A percentile compares a stretch with the other conserved stretches of the same genome.
phyloP scores from a whole-genome alignment of 2,113 vertebrate species.

The Formicarius rufipectus region DNA sequence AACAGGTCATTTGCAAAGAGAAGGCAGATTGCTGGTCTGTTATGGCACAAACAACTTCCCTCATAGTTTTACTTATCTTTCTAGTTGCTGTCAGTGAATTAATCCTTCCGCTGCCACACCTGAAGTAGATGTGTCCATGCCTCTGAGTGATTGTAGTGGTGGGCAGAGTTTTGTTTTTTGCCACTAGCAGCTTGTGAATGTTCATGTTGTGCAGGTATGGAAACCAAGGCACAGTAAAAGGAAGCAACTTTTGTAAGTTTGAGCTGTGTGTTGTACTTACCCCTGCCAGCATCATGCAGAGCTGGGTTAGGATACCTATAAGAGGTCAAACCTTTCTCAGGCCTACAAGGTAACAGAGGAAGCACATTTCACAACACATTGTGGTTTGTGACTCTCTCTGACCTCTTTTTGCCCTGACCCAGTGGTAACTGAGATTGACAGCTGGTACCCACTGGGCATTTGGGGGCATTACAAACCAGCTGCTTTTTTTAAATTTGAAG shows the following conservation, averaged over 20 bases:
- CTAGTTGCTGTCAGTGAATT: background rate
- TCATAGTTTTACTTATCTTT: background rate
- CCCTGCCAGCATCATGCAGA: background rate
- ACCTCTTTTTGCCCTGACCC: slow-evolving; percentile 61
- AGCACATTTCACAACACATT: slow-evolving; percentile 58
- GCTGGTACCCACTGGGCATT: slow-evolving; percentile 56
- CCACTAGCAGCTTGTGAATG: background rate
- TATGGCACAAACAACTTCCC: background rate
- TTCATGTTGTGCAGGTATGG: background rate
- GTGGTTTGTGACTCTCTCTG: slow-evolving; percentile 47
- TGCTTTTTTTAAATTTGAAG: slow-evolving; percentile 56
- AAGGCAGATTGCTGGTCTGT: background rate
- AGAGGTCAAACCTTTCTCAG: slow-evolving; percentile 58
- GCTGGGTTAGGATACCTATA: slow-evolving; percentile 28
- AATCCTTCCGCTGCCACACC: background rate
- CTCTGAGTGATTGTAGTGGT: background rate
- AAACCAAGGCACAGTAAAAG: background rate
- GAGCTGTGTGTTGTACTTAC: slow-evolving; percentile 6
- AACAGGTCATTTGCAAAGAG: background rate
- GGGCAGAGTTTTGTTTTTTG: background rate
- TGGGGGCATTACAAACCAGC: slow-evolving; percentile 53
- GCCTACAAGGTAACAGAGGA: slow-evolving; percentile 21
- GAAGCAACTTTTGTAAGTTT: background rate
- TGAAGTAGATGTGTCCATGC: background rate
- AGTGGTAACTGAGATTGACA: slow-evolving; percentile 60